Percentiles rank a stretch among this genome's conserved stretches.
phyloP scores from a whole-genome alignment of 2,113 vertebrate genomes.

The Nesogale talazaci region DNA sequence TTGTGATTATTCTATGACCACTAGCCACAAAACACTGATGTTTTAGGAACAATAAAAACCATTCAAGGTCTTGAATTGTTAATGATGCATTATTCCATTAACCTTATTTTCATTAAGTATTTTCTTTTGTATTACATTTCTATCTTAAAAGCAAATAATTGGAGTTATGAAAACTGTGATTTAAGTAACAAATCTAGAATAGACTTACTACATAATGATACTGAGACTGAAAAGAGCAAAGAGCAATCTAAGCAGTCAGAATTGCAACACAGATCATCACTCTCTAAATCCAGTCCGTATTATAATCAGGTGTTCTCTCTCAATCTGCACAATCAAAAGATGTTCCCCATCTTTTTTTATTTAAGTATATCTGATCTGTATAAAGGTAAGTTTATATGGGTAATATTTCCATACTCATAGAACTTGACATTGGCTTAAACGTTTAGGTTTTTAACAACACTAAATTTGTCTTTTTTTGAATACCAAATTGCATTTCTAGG shows the following conservation, averaged over 20 bases:
- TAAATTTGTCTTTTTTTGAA: neutral
- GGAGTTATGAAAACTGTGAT: neutral
- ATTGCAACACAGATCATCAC: neutral
- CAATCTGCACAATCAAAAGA: neutral
- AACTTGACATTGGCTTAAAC: neutral
- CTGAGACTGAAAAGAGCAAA: neutral
- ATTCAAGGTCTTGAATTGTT: neutral
- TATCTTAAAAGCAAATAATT: neutral
- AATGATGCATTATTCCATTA: neutral
- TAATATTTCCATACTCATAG: neutral
- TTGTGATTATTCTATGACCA: neutral
- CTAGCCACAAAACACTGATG: neutral
- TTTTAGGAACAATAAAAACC: neutral
- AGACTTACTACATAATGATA: neutral
- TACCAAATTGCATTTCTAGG: neutral
- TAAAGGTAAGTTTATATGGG: neutral
- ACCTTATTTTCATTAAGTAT: neutral
- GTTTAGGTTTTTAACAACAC: neutral
- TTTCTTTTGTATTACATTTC: neutral
- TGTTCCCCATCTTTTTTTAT: neutral
- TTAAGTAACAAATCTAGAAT: neutral
- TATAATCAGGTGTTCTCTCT: neutral
- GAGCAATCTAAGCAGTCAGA: neutral
- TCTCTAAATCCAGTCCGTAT: neutral
- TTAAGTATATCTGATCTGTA: neutral